Base-by-base conservation (phyloP, 30 jellyfish, hydroid and myxozoan genomes). In the Pelagia noctiluca region DNA sequence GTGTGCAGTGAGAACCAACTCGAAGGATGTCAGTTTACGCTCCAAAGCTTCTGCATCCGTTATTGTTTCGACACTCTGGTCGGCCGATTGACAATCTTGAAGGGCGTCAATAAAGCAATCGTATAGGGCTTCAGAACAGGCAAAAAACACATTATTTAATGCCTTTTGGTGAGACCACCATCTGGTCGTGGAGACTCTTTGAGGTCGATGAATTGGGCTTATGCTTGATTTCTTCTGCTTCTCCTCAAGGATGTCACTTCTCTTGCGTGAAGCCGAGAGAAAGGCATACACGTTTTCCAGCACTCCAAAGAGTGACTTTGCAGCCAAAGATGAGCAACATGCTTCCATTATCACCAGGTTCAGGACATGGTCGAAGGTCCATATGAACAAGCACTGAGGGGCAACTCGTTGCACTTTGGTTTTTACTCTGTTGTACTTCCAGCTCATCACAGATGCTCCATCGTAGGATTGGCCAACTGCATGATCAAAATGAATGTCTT, bases 281-380 rank as follows among this genome's bases (percentile, higher is more conserved):
- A 82, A 70, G n/a, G 53, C 24, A 69, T 82, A 68, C 12, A 67
- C 71, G 80, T 82, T 37, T 57, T 82, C 93, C 34, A 68, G 87
- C 25, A 72, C 37, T 0, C 86, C 86, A 68, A 82, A 82, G 64
- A 68, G 78, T n/a, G 23, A 21, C 63, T 38, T 60, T 7, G 87
- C 79, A 2, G 87, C 36, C 31, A 82, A 26, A 21, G 78, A 82
- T 26, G 87, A 82, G n/a, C 86, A 71, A 50, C 87, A 82, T 3
- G 80, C 87, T 71, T 82, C 93, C 93, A 82, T 49, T 50, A 82
- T 82, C 37, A 82, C 87, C 16, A 82, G 87, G 71, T 82, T 70
- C n/a, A 82, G 67, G 35, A 82, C 71, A 50, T 69, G 93, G 53
- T 67, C 86, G 36, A 65, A 81, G 30, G 86, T 81, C 91, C 65